Base-by-base conservation (phyloP, 2,888 invertebrate genomes). In the Nemoura dubitans region DNA sequence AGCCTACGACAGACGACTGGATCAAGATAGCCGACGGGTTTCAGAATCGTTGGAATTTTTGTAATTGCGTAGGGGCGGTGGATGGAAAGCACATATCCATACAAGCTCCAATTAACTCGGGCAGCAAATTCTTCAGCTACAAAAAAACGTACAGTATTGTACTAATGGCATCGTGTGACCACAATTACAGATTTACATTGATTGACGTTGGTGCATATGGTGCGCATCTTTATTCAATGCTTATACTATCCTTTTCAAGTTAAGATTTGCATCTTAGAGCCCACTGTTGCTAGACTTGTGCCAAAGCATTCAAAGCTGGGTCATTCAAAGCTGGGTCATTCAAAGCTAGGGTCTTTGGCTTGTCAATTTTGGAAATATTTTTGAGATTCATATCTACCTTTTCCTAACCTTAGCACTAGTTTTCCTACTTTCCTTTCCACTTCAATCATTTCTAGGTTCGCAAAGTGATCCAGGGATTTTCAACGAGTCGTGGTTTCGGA, bases 71-170 rank as follows among this genome's bases (percentile, higher is more conserved):
- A 43, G 90, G 89, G 43, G 89, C 90, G 5, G 89, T 90, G 43
- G 90, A 91, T 86, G 91, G 90, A 14, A 91, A 91, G 88, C 90
- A 90, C 88, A 88, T 90, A 78, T 28, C 89, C 29, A 86, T 90
- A 42, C 88, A 90, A 88, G 87, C 89, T 84, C 90, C 90, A 36
- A 82, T 87, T 25, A 87, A 89, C 85, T 89, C 88, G 85, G 90
- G 90, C 87, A 89, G 89, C 28, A 89, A 90, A 86, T 89, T 89
- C 88, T 89, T 87, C 84, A 90, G 90, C 86, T 91, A 91, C 88
- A 91, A 91, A 89, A 87, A 80, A 0, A 88, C 87, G 87, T 90
- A 90, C 87, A 91, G 90, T 88, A 89, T 91, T 78, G 91, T 85
- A 42, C 77, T 87, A 28, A 43, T 85, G n/a, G 87, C 59, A 0